Base-by-base conservation (phyloP, 2,113 vertebrate species). In the Tor tambroides region DNA sequence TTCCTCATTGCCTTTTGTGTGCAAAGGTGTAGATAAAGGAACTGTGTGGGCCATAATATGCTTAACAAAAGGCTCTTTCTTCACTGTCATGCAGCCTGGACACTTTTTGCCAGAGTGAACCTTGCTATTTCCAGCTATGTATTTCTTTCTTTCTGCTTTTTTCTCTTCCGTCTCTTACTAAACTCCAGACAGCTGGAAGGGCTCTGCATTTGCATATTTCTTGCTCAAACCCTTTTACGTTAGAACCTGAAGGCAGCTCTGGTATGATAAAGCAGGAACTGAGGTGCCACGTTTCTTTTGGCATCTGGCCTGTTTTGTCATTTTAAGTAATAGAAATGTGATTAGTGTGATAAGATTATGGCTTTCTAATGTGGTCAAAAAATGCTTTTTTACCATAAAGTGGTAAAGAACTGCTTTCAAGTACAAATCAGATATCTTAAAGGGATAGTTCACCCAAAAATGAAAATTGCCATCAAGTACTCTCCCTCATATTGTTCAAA, bases 21-120 rank as follows among this genome's bases (percentile, higher is more conserved):
- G 89, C 85, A 83, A 87, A 69, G 84, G 79, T 86, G 59, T 81
- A 30, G 26, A 81, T 65, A 81, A 35, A 46, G 41, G 2, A 56
- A 49, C 54, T 32, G 89, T 86, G 77, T 85, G 72, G 88, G 90
- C 80, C 83, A 89, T 91, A 91, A 84, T 93, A 78, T 87, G 74
- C 78, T n/a, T 86, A 92, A 94, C 94, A 93, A 93, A 93, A 91
- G 89, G 67, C 83, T 88, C 88, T 92, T 92, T 93, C 89, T 93
- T 87, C 83, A 85, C 88, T 90, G 86, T 88, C 89, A 87, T 88
- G 88, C 87, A 87, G 86, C 91, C 87, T 89, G 87, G 85, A 88
- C 90, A 28, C 26, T 74, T 54, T n/a, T 43, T 43, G 4, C 56
- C 51, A 15, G 23, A 26, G 3, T 49, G 2, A 76, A 74, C 90